Conservation (phyloP, 2,113 vertebrate species). For the Anoura caudifer region DNA sequence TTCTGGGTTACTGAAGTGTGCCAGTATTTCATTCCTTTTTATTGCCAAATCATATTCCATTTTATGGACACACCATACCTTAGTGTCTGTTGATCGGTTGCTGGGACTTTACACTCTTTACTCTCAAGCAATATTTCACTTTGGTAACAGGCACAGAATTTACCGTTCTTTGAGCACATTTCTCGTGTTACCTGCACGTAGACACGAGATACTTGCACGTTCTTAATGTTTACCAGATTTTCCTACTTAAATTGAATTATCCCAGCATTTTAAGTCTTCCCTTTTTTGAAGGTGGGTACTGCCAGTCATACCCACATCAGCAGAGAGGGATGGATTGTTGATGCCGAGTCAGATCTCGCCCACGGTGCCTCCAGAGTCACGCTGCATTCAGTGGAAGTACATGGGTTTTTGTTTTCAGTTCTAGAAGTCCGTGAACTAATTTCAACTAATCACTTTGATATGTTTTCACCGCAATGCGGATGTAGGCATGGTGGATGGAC, state of each 20-base stretch:
- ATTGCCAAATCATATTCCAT: neutral
- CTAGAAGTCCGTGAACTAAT: neutral
- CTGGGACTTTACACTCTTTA: neutral
- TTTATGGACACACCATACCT: neutral
- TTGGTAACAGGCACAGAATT: neutral
- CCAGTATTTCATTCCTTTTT: neutral
- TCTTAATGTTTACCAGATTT: neutral
- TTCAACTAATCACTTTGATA: neutral
- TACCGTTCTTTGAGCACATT: neutral
- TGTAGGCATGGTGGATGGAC: slow-evolving; percentile 89
- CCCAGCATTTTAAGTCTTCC: neutral
- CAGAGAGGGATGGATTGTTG: neutral
- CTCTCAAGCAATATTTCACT: neutral
- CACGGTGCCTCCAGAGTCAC: neutral
- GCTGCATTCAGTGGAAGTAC: neutral
- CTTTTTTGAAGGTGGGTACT: neutral
- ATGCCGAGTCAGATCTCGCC: neutral
- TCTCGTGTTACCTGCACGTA: neutral
- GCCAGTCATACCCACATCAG: neutral
- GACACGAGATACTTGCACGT: neutral
- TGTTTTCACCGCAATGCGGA: slow-evolving; percentile 15
- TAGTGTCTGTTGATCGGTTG: neutral
- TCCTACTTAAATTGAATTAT: neutral
- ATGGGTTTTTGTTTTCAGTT: slow-evolving; percentile 11
- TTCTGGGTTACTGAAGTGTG: neutral